Evolutionary conservation across 2,797 vertebrate genomes (phyloP).

Genomic region (Mallotus villosus): DNA sequence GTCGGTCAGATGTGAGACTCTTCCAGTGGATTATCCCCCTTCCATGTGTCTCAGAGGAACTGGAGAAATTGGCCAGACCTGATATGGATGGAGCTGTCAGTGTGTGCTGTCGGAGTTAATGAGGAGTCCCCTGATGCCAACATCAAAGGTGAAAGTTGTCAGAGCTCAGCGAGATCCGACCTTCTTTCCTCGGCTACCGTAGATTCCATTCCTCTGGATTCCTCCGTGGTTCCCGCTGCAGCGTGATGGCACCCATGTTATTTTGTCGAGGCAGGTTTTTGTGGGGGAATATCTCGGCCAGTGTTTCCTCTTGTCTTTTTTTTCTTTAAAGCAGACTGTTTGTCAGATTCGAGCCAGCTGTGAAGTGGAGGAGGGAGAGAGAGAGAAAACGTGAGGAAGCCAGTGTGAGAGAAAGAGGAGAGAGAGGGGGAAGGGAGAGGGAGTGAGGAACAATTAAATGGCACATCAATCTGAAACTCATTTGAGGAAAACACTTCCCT

Average conservation of each 20-base stretch:
- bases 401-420: not conserved
- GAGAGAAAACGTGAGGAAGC: not conserved
- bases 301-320: not conserved
- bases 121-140: not conserved
- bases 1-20: conserved; percentile 22
- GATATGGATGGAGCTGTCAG: not conserved
- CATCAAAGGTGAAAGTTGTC: not conserved
- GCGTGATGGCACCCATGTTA: not conserved
- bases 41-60: not conserved
- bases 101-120: not conserved
- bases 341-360: not conserved
- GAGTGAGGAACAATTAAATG: conserved; percentile 8
- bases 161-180: not conserved
- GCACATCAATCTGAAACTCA: conserved; percentile 16
- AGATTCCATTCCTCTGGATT: not conserved
- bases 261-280: not conserved
- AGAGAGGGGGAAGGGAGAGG: not conserved
- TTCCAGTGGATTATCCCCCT: not conserved
- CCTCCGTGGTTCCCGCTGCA: not conserved
- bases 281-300: not conserved
- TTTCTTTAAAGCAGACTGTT: not conserved
- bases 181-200: not conserved
- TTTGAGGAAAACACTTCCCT: conserved; percentile 9
- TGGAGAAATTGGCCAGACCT: not conserved
- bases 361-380: not conserved